These are phyloP conservation scores for Anthonomus grandis DNA, from an alignment of 1,140 invertebrate species.

Conservation along the genomic window DNA sequence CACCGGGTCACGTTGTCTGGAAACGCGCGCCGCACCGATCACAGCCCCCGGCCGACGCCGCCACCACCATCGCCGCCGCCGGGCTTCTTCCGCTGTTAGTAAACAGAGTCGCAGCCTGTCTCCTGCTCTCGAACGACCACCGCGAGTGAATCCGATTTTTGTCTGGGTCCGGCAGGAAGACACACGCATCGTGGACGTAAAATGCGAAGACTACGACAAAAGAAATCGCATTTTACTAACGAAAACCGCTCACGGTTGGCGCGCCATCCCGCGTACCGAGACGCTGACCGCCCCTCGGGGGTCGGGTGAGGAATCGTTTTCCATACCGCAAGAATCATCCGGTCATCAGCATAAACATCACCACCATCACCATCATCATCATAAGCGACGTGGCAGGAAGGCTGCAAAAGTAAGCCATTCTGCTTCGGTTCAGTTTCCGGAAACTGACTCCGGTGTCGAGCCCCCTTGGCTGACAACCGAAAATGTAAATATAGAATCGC, in stretches of 20 bases:
- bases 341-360: slow-evolving; percentile 32
- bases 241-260: slow-evolving; percentile 75
- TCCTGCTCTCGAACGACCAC: slow-evolving; percentile 40
- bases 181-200: slow-evolving; percentile 73
- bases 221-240: slow-evolving; percentile 75
- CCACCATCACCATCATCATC: slow-evolving; percentile 37
- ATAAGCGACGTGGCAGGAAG: slow-evolving; percentile 36
- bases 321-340: slow-evolving; percentile 41
- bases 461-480: slow-evolving; percentile 46
- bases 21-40: slow-evolving; percentile 44
- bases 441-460: slow-evolving; percentile 24
- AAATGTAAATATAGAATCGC: slow-evolving; percentile 58
- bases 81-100: slow-evolving; percentile 48
- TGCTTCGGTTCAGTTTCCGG: slow-evolving; percentile 27
- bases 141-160: slow-evolving; percentile 74
- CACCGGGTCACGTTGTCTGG: slow-evolving; percentile 44
- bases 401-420: slow-evolving; percentile 38
- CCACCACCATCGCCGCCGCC: slow-evolving; percentile 40
- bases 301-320: slow-evolving; percentile 49
- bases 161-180: slow-evolving; percentile 75
- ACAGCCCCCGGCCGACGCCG: slow-evolving; percentile 39
- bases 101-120: slow-evolving; percentile 38
- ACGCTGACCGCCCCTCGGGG: slow-evolving; percentile 59
- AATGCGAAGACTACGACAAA: slow-evolving; percentile 81
- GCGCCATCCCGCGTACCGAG: slow-evolving; percentile 73